Conservation (phyloP, 2,113 vertebrate genomes). For the Ailurus styani region DNA sequence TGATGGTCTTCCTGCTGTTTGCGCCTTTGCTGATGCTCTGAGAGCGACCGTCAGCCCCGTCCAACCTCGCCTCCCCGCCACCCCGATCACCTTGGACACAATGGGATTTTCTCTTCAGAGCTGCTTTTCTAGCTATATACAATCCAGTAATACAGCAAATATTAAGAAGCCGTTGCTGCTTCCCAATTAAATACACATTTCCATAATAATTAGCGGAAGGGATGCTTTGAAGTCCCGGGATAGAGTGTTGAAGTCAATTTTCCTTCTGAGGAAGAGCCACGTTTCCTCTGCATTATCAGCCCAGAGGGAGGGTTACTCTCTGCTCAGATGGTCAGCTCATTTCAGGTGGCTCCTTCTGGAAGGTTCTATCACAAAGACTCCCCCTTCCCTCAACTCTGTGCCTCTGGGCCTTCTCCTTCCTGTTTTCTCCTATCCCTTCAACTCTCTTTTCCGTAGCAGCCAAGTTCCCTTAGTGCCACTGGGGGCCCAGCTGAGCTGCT, state of each 20-base stretch:
- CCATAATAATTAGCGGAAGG: constrained; percentile 36
- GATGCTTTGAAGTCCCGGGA: constrained; percentile 31
- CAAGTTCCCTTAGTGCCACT: not conserved
- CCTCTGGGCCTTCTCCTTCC: not conserved
- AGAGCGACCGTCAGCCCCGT: not conserved
- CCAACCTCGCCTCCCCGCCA: not conserved
- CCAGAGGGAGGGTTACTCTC: not conserved
- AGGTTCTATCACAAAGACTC: not conserved
- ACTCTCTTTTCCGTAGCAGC: not conserved
- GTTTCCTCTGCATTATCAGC: not conserved
- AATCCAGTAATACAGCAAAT: not conserved
- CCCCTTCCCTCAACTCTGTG: not conserved
- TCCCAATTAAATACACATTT: constrained; percentile 42
- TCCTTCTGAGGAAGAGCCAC: not conserved
- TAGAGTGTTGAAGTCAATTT: not conserved
- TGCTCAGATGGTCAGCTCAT: not conserved
- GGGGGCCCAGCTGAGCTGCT: not conserved
- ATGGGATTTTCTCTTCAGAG: constrained; percentile 34
- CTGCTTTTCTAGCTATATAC: not conserved
- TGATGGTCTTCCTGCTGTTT: not conserved
- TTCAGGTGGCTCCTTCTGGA: not conserved
- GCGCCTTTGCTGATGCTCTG: not conserved
- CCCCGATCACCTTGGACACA: not conserved
- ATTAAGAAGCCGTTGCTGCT: constrained; percentile 6
- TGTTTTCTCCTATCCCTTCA: not conserved